phyloP scores from a whole-genome alignment of 92 coral and sea anemone genomes.

The Blastomussa wellsi region DNA sequence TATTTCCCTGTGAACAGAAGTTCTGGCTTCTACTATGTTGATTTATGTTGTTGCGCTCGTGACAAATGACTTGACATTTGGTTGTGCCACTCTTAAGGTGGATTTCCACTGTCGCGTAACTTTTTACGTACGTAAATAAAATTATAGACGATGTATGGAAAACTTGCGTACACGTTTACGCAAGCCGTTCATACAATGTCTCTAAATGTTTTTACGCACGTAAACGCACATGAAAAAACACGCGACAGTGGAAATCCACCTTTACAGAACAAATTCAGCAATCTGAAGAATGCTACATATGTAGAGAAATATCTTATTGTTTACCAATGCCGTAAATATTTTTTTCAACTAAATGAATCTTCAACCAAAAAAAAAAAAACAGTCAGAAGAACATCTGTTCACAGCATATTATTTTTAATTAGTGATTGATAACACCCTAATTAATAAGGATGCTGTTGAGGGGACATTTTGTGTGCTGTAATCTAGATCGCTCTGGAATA shows the following conservation, averaged over 20 bases:
- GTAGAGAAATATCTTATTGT: neutral
- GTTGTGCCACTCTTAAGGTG: neutral
- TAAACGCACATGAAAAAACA: too few relatives aligned
- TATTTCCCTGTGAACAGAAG: neutral
- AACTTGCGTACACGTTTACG: too few relatives aligned
- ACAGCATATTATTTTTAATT: neutral
- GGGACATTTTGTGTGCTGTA: neutral
- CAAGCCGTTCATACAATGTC: too few relatives aligned
- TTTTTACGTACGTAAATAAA: too few relatives aligned
- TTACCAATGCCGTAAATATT: neutral
- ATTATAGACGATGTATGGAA: too few relatives aligned
- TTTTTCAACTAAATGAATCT: neutral
- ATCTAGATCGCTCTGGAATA: neutral
- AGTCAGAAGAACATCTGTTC: constrained; percentile 2
- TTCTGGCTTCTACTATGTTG: neutral
- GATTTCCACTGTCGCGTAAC: too few relatives aligned
- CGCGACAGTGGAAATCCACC: too few relatives aligned
- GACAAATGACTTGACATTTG: neutral
- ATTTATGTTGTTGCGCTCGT: neutral
- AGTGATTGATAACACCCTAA: neutral
- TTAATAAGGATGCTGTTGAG: neutral
- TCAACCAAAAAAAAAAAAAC: too few relatives aligned
- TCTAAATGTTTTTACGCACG: too few relatives aligned
- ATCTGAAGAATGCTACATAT: neutral
- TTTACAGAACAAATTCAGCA: neutral